Base-by-base conservation (phyloP, 2,113 vertebrate species). In the Theristicus caerulescens region DNA sequence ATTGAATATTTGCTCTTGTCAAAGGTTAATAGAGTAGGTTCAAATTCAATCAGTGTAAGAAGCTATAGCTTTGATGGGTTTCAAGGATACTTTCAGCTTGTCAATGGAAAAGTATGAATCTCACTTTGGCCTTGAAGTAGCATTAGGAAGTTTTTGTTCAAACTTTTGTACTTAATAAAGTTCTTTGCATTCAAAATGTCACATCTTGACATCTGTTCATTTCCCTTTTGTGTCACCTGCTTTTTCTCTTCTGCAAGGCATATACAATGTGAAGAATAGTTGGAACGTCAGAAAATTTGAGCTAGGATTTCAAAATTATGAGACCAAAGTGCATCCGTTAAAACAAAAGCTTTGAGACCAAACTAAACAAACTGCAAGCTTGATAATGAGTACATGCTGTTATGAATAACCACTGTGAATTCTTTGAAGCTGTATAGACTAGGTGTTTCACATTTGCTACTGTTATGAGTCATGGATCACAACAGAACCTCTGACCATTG, bases 401-500 rank as follows among this genome's bases (percentile, higher is more conserved):
- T 97, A 85, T 81, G 84, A 97, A 96, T 93, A 85, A 74, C 57
- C 59, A 64, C 84, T 92, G 71, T 85, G 87, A 69, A 90, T 91
- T 94, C 93, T 94, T 79, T 94, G 85, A 93, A 97, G 71, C 76
- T 97, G 92, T 88, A 88, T 40, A 96, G 85, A 96, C 54, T 93
- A 88, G 81, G 58, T 94, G 86, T 67, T 95, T 87, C 74, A 67
- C 96, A 65, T 97, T 97, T 97, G 94, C 94, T 96, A 13, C 77
- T 96, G 71, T 81, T 93, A 61, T 74, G 93, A 97, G 49, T 97
- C 92, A 91, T 82, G 88, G 83, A 86, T 90, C 97, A 95, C 96
- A 96, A 96, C 78, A 96, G 90, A 93, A 96, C 92, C 96, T 89
- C 93, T 96, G 82, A 90, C 90, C 64, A 85, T 72, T 91, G 85